phyloP scores from a whole-genome alignment of 2,888 invertebrate species.

The Micoletzkya japonica region DNA sequence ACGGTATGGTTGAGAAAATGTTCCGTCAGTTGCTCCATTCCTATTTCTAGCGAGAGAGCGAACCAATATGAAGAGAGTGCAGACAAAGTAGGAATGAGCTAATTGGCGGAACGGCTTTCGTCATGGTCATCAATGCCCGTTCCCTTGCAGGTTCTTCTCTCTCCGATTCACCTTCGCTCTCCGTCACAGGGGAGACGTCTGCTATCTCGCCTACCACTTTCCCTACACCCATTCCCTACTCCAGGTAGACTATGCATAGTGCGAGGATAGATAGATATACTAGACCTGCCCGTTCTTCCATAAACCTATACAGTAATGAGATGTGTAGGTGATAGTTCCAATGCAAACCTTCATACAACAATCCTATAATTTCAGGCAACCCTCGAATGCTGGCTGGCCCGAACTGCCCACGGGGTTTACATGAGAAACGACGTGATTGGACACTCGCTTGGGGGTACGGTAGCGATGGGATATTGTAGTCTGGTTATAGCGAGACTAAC shows the following conservation, averaged over 20 bases:
- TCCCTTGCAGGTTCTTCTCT: constrained; percentile 72
- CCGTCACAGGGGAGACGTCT: constrained; percentile 77
- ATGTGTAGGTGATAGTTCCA: not conserved
- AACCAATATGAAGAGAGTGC: too few relatives aligned
- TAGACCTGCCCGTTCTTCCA: not conserved
- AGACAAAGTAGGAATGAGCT: too few relatives aligned
- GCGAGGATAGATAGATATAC: not conserved
- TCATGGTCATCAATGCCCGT: too few relatives aligned
- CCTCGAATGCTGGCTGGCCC: constrained; percentile 32
- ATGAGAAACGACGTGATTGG: constrained; percentile 42
- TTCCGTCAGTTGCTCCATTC: too few relatives aligned
- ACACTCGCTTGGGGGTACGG: constrained; percentile 41
- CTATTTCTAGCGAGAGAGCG: too few relatives aligned
- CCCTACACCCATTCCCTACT: constrained; percentile 82
- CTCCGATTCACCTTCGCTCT: constrained; percentile 80
- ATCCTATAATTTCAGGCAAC: constrained; percentile 32
- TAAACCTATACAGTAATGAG: not conserved
- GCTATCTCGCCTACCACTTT: constrained; percentile 84
- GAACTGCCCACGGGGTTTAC: constrained; percentile 31
- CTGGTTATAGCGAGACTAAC: too few relatives aligned
- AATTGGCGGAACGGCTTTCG: too few relatives aligned
- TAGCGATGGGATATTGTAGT: constrained; percentile 31
- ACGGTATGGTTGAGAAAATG: too few relatives aligned
- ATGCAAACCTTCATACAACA: not conserved
- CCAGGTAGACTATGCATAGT: constrained; percentile 70